A percentile compares a stretch with the other conserved stretches of the same genome.
phyloP scores from a whole-genome alignment of 2,797 vertebrate species.

The Chloroceryle amazona region DNA sequence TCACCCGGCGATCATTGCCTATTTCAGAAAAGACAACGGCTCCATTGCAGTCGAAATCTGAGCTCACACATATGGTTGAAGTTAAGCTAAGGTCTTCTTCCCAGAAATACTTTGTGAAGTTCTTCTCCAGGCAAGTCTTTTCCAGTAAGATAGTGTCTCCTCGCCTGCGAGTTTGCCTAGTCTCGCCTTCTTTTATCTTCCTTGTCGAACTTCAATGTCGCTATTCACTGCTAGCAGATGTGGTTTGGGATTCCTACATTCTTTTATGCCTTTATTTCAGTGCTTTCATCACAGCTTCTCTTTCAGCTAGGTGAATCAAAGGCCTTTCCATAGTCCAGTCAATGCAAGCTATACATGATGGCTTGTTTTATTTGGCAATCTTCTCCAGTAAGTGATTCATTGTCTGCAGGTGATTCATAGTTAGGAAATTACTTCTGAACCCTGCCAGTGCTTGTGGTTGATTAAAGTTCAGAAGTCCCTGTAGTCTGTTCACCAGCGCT shows the following conservation, averaged over 20 bases:
- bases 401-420: constrained; percentile 87
- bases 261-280: constrained; percentile 75
- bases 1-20: constrained; percentile 13
- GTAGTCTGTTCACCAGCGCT: constrained; percentile 78
- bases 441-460: constrained; percentile 83
- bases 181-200: constrained; percentile 68
- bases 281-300: constrained; percentile 73
- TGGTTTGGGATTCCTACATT: constrained; percentile 70
- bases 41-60: constrained; percentile 51
- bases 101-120: constrained; percentile 66
- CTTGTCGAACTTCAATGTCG: constrained; percentile 66
- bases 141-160: constrained; percentile 69
- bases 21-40: constrained; percentile 48
- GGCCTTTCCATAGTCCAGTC: constrained; percentile 78
- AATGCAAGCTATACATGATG: constrained; percentile 80
- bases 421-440: constrained; percentile 86
- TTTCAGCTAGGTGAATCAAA: constrained; percentile 80
- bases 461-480: constrained; percentile 85
- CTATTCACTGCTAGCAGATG: constrained; percentile 71
- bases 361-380: constrained; percentile 86
- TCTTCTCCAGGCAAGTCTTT: constrained; percentile 62
- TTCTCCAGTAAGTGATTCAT: constrained; percentile 82
- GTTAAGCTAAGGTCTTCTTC: constrained; percentile 73
- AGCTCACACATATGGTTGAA: constrained; percentile 58
- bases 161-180: constrained; percentile 66